phyloP scores from a whole-genome alignment of 1,140 invertebrate genomes.

The Zaprionus gabonicus region DNA sequence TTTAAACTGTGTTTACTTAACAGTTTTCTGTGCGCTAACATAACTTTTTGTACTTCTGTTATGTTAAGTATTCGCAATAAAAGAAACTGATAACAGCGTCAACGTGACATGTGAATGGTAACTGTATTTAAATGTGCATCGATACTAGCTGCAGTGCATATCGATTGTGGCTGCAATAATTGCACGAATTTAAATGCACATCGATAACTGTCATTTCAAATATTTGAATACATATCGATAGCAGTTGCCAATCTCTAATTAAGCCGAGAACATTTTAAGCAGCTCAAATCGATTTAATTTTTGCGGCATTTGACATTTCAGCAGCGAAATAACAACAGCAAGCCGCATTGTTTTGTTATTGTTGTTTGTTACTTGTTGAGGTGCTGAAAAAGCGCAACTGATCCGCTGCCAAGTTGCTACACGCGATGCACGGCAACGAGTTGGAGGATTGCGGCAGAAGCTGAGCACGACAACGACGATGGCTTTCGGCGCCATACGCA shows the following conservation, averaged over 20 bases:
- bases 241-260: background rate
- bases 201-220: too few relatives aligned
- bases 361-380: background rate
- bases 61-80: background rate
- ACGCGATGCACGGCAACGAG: background rate
- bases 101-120: background rate
- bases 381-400: slow-evolving; percentile 11
- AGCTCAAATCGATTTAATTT: slow-evolving; percentile 50
- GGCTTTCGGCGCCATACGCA: background rate
- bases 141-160: background rate
- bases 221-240: background rate
- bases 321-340: background rate
- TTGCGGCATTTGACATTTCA: slow-evolving; percentile 58
- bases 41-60: background rate
- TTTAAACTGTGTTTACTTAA: background rate
- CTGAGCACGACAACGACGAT: background rate
- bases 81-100: background rate
- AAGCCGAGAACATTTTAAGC: background rate
- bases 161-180: background rate
- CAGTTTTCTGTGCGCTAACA: background rate
- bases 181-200: too few relatives aligned
- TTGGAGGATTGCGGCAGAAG: background rate
- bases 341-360: background rate
- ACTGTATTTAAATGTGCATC: background rate
- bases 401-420: slow-evolving; percentile 13